Evolutionary conservation across 2,888 invertebrate genomes (phyloP).

Genomic region (Tanytarsus gracilentus): DNA sequence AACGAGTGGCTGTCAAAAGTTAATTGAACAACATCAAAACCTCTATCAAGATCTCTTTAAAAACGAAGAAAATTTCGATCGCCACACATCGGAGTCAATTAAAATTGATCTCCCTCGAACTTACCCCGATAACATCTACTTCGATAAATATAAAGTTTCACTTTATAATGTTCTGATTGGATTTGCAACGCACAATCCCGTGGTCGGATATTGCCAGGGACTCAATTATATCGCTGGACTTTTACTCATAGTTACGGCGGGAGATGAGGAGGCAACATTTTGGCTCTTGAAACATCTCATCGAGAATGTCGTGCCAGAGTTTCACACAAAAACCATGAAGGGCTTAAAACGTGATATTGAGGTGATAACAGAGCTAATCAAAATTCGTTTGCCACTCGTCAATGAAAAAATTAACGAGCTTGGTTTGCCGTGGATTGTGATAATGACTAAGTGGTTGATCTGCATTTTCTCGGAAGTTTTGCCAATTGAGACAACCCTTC

Average conservation of each 20-base stretch:
- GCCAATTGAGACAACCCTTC: slow-evolving; percentile 85
- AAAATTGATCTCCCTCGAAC: slow-evolving; percentile 85
- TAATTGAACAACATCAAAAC: slow-evolving; percentile 55
- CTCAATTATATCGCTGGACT: slow-evolving; percentile 87
- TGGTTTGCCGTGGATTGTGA: slow-evolving; percentile 80
- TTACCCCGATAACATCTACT: slow-evolving; percentile 91
- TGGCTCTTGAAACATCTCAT: slow-evolving; percentile 87
- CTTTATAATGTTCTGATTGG: slow-evolving; percentile 79
- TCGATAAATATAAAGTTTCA: slow-evolving; percentile 61
- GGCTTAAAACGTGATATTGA: slow-evolving; percentile 83
- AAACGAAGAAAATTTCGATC: slow-evolving; percentile 59
- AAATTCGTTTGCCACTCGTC: slow-evolving; percentile 70
- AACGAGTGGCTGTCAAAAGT: slow-evolving; percentile 68
- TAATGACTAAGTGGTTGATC: slow-evolving; percentile 93
- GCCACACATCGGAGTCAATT: slow-evolving; percentile 65
- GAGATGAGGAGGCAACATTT: slow-evolving; percentile 84
- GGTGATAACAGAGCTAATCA: slow-evolving; percentile 78
- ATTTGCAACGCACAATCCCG: slow-evolving; percentile 78
- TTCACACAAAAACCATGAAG: slow-evolving; percentile 83
- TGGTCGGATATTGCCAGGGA: slow-evolving; percentile 85
- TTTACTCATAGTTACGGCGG: slow-evolving; percentile 66
- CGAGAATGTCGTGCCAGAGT: slow-evolving; percentile 77
- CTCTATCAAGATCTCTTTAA: slow-evolving; percentile 60
- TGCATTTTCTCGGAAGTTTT: slow-evolving; percentile 89
- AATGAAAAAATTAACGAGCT: slow-evolving; percentile 69